Percentiles rank a stretch among this genome's conserved stretches.
Conservation (phyloP, 2,113 vertebrate genomes). For the Micronycteris hirsuta region DNA sequence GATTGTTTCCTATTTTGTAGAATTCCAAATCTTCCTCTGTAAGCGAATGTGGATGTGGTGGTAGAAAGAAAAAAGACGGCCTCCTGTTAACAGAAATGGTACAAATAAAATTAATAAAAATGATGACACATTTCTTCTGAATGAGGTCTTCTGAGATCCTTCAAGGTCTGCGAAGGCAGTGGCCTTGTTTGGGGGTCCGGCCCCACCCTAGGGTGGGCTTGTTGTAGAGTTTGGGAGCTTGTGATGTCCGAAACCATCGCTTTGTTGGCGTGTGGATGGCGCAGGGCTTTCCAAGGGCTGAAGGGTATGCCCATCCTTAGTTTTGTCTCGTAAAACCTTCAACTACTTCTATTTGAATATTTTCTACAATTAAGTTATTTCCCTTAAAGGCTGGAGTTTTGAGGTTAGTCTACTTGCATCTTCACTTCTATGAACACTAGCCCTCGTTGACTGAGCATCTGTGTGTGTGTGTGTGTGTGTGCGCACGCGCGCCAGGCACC, state of each 20-base stretch:
- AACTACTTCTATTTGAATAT: not conserved
- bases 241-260: not conserved
- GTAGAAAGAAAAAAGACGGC: not conserved
- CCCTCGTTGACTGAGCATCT: not conserved
- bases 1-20: not conserved
- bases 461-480: not conserved
- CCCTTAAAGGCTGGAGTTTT: not conserved
- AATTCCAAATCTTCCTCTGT: not conserved
- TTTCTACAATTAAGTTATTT: not conserved
- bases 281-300: not conserved
- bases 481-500: not conserved
- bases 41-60: not conserved
- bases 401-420: not conserved
- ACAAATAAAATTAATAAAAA: not conserved
- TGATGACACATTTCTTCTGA: not conserved
- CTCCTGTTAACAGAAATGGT: not conserved
- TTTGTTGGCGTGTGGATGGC: not conserved
- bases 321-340: not conserved
- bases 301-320: not conserved
- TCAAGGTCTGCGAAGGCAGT: not conserved
- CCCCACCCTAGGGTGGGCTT: not conserved
- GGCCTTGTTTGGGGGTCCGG: not conserved
- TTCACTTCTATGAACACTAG: not conserved
- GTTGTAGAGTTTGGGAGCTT: not conserved
- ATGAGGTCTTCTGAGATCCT: not conserved